phyloP scores from a whole-genome alignment of 2,888 invertebrate species.

The Drosophila pegasa region DNA sequence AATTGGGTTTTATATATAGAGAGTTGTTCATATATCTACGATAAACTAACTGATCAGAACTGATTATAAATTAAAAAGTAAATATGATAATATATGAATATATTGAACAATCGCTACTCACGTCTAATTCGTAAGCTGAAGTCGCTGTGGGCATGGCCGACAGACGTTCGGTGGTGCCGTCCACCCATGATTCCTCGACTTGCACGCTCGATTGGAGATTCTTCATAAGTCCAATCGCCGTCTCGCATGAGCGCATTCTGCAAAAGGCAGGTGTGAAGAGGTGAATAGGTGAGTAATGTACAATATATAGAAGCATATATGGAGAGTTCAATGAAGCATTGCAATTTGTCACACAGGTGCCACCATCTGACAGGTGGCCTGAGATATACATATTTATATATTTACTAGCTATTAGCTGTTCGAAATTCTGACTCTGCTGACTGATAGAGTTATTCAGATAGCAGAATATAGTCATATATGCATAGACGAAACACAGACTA shows the following conservation, averaged over 20 bases:
- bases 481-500: no score
- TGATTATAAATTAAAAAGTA: slow-evolving; percentile 22
- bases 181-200: slow-evolving; percentile 95
- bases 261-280: slow-evolving; percentile 46
- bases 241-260: slow-evolving; percentile 95
- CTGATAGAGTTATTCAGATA: no score
- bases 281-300: slow-evolving; percentile 9
- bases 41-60: slow-evolving; percentile 44
- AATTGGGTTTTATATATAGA: slow-evolving; percentile 30
- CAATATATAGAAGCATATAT: slow-evolving; percentile 12
- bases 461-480: no score
- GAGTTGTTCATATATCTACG: slow-evolving; percentile 13
- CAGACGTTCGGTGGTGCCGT: slow-evolving; percentile 92
- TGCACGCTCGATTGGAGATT: slow-evolving; percentile 95
- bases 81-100: slow-evolving; percentile 28
- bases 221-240: slow-evolving; percentile 95
- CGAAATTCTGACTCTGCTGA: no score
- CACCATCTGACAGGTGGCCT: slow-evolving; percentile 13
- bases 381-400: background rate
- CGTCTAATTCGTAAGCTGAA: slow-evolving; percentile 85
- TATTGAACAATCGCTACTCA: slow-evolving; percentile 74
- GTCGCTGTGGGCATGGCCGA: slow-evolving; percentile 90
- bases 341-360: background rate
- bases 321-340: slow-evolving; percentile 36
- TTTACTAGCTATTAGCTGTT: no score